Conservation (phyloP, 2,888 invertebrate species). For the Apocheima hispidaria region DNA sequence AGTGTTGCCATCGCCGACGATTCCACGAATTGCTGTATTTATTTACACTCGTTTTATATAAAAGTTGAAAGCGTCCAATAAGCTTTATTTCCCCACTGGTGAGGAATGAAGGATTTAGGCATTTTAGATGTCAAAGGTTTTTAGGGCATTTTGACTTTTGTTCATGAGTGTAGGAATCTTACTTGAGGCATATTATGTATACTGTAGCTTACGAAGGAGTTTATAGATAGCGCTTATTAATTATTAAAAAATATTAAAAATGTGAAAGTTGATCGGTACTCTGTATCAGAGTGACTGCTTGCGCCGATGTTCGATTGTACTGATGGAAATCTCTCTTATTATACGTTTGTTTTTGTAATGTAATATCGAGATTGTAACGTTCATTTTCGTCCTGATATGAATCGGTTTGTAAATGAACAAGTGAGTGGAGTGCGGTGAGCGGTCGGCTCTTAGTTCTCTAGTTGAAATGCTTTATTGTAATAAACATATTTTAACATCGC, state of each 20-base stretch:
- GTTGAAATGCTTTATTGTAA: slow-evolving; percentile 83
- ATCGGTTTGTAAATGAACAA: slow-evolving; percentile 71
- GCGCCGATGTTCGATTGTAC: slow-evolving; percentile 68
- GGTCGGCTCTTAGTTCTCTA: slow-evolving; percentile 66
- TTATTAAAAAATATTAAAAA: slow-evolving; percentile 56
- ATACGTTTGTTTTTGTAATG: slow-evolving; percentile 58
- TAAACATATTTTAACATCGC: slow-evolving; percentile 86
- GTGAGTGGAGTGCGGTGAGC: slow-evolving; percentile 59
- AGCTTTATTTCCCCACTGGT: too few relatives aligned
- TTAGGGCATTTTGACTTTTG: not conserved
- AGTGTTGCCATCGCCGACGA: slow-evolving; percentile 12
- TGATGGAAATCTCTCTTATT: slow-evolving; percentile 72
- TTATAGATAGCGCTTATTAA: slow-evolving; percentile 80
- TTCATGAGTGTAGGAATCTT: slow-evolving; percentile 14
- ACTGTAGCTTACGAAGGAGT: slow-evolving; percentile 59
- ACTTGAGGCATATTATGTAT: slow-evolving; percentile 53
- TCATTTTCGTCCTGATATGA: slow-evolving; percentile 65
- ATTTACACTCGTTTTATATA: not conserved
- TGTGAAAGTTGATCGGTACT: slow-evolving; percentile 67
- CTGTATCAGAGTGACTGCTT: slow-evolving; percentile 78
- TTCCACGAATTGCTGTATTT: slow-evolving; percentile 22
- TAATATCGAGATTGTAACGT: slow-evolving; percentile 62
- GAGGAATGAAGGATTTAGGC: not conserved
- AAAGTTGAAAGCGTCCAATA: slow-evolving; percentile 4
- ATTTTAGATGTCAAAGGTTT: not conserved